A percentile compares a stretch with the other conserved stretches of the same genome.
phyloP scores from a whole-genome alignment of 2,888 invertebrate genomes.

The Diogma glabrata region DNA sequence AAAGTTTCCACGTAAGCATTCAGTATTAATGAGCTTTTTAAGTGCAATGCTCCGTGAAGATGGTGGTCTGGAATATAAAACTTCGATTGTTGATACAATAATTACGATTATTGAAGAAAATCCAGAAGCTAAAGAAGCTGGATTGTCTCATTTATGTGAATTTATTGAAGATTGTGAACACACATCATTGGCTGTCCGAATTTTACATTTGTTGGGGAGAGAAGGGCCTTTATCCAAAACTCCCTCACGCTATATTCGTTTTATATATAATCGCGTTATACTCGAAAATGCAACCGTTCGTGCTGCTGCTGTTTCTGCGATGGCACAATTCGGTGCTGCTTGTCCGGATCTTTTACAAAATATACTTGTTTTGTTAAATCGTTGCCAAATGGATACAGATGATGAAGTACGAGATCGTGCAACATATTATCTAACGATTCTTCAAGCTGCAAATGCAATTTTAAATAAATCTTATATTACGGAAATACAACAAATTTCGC shows the following conservation, averaged over 20 bases:
- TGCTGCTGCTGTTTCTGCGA: constrained; percentile 93
- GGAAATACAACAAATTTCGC: constrained; percentile 65
- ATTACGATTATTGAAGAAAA: constrained; percentile 97
- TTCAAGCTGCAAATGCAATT: constrained; percentile 56
- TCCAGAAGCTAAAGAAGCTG: constrained; percentile 93
- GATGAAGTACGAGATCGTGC: constrained; percentile 98
- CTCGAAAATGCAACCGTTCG: constrained; percentile 91
- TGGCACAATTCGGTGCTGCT: constrained; percentile 95
- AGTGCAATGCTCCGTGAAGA: constrained; percentile 96
- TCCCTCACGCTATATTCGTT: constrained; percentile 76
- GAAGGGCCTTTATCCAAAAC: constrained; percentile 94
- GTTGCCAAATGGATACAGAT: constrained; percentile 92
- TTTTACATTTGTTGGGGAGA: constrained; percentile 88
- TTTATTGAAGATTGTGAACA: constrained; percentile 99
- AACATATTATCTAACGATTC: constrained; percentile 84
- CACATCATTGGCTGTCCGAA: constrained; percentile 87
- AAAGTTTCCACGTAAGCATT: constrained; percentile 95
- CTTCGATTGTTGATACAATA: constrained; percentile 95
- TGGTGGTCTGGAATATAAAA: constrained; percentile 95
- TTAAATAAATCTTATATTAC: constrained; percentile 67
- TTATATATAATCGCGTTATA: constrained; percentile 85
- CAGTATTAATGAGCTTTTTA: constrained; percentile 89
- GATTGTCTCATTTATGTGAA: constrained; percentile 92
- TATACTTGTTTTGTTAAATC: constrained; percentile 65
- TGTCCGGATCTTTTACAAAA: constrained; percentile 81